phyloP scores from a whole-genome alignment of 2,888 invertebrate genomes.

The Pilophorus perplexus region DNA sequence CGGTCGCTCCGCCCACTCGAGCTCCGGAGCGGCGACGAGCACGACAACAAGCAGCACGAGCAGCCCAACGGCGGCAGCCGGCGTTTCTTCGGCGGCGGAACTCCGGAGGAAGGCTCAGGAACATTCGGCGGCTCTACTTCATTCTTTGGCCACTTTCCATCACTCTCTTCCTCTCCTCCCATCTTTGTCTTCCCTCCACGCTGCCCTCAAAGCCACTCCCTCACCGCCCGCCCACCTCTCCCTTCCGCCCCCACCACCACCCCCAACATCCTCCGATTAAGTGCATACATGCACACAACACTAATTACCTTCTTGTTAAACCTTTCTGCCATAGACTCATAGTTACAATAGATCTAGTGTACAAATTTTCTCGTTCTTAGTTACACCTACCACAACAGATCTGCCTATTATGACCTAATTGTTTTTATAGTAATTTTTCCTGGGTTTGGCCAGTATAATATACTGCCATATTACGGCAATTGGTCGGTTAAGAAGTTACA shows the following conservation, averaged over 20 bases:
- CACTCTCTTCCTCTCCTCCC: constrained; percentile 51
- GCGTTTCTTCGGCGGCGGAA: constrained; percentile 73
- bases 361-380: no score
- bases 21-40: constrained; percentile 18
- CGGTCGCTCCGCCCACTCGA: constrained; percentile 51
- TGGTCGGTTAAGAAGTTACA: no score
- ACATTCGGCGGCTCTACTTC: constrained; percentile 78
- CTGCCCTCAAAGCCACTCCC: constrained; percentile 47
- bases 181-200: constrained; percentile 50
- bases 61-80: constrained; percentile 46
- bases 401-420: no score
- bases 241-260: constrained; percentile 51
- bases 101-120: constrained; percentile 90
- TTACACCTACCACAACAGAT: no score
- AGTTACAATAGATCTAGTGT: no score
- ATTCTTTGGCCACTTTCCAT: constrained; percentile 58
- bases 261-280: constrained; percentile 47
- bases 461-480: no score
- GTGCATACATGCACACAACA: no score
- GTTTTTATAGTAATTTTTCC: no score
- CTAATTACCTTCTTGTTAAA: no score
- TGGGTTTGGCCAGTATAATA: no score
- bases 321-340: no score
- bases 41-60: constrained; percentile 41
- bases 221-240: constrained; percentile 47